Evolutionary conservation across 2,797 vertebrate species (phyloP), one percentile per base, ranked within the genome.

Genomic region (Girardinus metallicus): DNA sequence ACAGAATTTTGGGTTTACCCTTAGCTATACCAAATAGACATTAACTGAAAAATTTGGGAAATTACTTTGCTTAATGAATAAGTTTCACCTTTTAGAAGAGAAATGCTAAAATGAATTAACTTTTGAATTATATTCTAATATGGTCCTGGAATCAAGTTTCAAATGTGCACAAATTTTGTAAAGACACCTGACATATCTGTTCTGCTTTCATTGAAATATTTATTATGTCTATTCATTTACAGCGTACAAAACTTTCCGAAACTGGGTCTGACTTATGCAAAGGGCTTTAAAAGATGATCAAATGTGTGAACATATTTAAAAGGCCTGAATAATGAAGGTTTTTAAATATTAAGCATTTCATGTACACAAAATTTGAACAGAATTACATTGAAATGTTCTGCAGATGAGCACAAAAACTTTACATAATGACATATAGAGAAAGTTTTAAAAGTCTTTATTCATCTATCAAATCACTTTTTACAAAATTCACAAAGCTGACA

Each of bases 401-500:
- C 55, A 39, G 23, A 23, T 21, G 36, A 26, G 41, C 34, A 55
- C 13, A 74, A 75, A 51, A 76, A 49, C 13, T 11, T 41, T 23
- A 72, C 10, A 75, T 46, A 5, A 23, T 57, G 31, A 85, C 84
- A 81, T 71, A 74, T 41, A 29, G 64, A 84, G 43, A 64, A 75
- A 15, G 0, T 74, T 87, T 89, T 81, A 74, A 85, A 76, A 85
- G 36, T 86, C 73, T 92, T 94, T 92, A 94, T 93, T 94, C 49
- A 85, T 89, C 80, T 88, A 83, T 85, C 83, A 81, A 87, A 89
- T 90, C 73, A 86, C 49, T 93, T 92, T 90, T 90, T 90, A 94
- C 89, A 94, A 93, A 94, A 93, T 93, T 92, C 91, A 94, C 92
- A 94, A 71, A 71, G 46, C 12, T 76, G 51, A 86, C 75, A 36